Conservation (phyloP, 2,113 vertebrate species). For the Oncorhynchus masou region DNA sequence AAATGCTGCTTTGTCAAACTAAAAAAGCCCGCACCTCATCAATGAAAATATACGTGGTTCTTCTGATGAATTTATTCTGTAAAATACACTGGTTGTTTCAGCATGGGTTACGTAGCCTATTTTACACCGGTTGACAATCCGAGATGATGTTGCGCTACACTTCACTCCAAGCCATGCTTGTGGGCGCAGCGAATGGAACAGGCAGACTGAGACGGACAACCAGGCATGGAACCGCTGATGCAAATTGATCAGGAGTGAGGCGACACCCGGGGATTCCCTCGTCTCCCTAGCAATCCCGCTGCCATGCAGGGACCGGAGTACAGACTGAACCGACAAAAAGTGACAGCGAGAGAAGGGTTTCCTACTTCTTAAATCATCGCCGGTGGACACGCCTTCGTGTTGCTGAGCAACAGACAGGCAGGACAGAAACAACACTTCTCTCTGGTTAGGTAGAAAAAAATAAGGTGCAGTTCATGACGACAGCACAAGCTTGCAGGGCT, state of each 20-base stretch:
- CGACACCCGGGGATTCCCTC: slow-evolving; percentile 71
- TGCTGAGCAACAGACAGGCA: slow-evolving; percentile 71
- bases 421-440: slow-evolving; percentile 57
- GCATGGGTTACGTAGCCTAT: slow-evolving; percentile 4
- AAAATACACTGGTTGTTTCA: background rate
- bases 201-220: background rate
- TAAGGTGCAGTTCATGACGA: slow-evolving; percentile 10
- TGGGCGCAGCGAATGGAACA: slow-evolving; percentile 35
- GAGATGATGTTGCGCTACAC: slow-evolving; percentile 29
- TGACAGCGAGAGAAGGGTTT: slow-evolving; percentile 49
- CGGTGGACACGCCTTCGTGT: slow-evolving; percentile 69
- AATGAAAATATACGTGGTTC: slow-evolving; percentile 36
- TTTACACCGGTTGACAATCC: slow-evolving; percentile 35
- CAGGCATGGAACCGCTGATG: slow-evolving; percentile 15
- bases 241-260: slow-evolving; percentile 49
- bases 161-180: slow-evolving; percentile 49
- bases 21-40: slow-evolving; percentile 64
- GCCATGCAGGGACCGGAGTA: slow-evolving; percentile 70
- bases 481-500: background rate
- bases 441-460: slow-evolving; percentile 31
- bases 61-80: slow-evolving; percentile 1
- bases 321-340: slow-evolving; percentile 54
- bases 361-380: slow-evolving; percentile 77
- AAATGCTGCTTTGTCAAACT: slow-evolving; percentile 22
- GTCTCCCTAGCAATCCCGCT: slow-evolving; percentile 50